Base-by-base conservation (phyloP, 1,140 invertebrate species). In the Anastrepha obliqua region DNA sequence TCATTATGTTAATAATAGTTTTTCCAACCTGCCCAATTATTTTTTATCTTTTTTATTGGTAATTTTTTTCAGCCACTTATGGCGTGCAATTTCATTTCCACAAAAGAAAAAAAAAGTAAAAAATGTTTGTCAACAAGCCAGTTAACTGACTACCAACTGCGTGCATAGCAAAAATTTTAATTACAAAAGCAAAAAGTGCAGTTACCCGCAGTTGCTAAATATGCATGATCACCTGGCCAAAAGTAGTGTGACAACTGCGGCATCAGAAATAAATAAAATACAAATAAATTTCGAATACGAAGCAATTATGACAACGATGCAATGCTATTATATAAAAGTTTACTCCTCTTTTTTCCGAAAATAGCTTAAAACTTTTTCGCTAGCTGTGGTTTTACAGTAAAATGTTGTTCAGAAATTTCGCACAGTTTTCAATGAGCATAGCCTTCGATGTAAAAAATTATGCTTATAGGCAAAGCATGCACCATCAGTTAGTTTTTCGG, bases 1-100 rank as follows among this genome's bases (percentile, higher is more conserved):
- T 90, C 90, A 91, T 91, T 91, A 91, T 90, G 89, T 89, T 89
- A 88, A 89, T 89, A 91, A 88, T 86, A 58, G 29, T 60, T 62
- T 86, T 42, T n/a, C 3, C 42, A 20, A 47, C 2, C 74, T 15
- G 44, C 1, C 9, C 44, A 81, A 55, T 81, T 81, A 51, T 20
- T 81, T 7, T 17, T 3, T 47, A 81, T 55, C 42, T 29, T 81
- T 58, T 78, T 55, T 58, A 81, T 55, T 47, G 8, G n/a, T 42
- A 81, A 81, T 47, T 62, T n/a, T 55, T 55, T 55, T 11, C 51
- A 55, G 60, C 70, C 29, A 51, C 29, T 44, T 74, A 74, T 51
- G 4, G 42, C 20, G 9, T 42, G 29, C 11, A 11, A 42, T 7
- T 74, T 74, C 29, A 74, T 20, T 67, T 39, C 20, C 2, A 62